These are phyloP conservation scores for Melieria omissa DNA, from an alignment of 2,888 invertebrate genomes.

Conservation along the genomic window DNA sequence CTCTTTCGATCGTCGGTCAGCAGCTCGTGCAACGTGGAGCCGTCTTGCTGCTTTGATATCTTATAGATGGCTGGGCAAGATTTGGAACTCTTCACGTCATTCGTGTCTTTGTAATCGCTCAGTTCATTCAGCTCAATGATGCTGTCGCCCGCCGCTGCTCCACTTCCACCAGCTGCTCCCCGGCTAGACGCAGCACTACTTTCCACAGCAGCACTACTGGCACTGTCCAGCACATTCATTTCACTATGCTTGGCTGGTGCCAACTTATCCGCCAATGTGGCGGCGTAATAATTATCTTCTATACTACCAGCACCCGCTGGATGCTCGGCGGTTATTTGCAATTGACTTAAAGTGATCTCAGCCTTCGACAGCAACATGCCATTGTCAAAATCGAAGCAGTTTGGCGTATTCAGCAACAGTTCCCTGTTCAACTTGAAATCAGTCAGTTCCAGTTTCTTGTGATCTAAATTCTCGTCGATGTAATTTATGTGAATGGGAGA, in stretches of 20 bases:
- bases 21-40: constrained; percentile 60
- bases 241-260: constrained; percentile 8
- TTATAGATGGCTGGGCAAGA: constrained; percentile 65
- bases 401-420: constrained; percentile 48
- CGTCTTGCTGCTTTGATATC: constrained; percentile 60
- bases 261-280: constrained; percentile 40
- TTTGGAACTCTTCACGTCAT: constrained; percentile 61
- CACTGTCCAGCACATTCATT: constrained; percentile 9
- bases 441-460: constrained; percentile 53
- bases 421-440: constrained; percentile 54
- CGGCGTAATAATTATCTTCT: constrained; percentile 56
- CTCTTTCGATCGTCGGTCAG: constrained; percentile 52
- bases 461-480: constrained; percentile 62
- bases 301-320: constrained; percentile 51
- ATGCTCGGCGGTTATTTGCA: constrained; percentile 47
- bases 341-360: constrained; percentile 46
- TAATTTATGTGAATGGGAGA: constrained; percentile 70
- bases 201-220: not conserved
- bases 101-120: constrained; percentile 55
- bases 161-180: not conserved
- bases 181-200: not conserved
- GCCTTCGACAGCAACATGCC: constrained; percentile 34
- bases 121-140: constrained; percentile 51
- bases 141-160: constrained; percentile 33
- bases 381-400: constrained; percentile 45